phyloP scores from a whole-genome alignment of 2,113 vertebrate genomes.

The Edolisoma coerulescens region DNA sequence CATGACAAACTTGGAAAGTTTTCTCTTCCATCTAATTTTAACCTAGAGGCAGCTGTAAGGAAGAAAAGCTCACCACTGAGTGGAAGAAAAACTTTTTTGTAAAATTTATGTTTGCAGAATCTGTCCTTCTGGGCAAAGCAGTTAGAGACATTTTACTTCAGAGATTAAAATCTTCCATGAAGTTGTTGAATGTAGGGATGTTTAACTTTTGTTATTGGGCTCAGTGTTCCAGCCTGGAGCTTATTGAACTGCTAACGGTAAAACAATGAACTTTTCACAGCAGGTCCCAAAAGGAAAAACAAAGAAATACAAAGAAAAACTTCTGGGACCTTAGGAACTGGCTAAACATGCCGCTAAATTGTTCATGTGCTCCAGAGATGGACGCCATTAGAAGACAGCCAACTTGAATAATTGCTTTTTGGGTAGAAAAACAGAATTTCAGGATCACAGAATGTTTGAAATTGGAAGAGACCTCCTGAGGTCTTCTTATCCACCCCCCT shows the following conservation, averaged over 20 bases:
- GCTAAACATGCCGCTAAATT: neutral
- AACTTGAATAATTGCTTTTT: neutral
- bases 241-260: neutral
- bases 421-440: neutral
- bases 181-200: neutral
- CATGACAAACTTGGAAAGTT: conserved; percentile 17
- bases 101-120: neutral
- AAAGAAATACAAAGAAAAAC: neutral
- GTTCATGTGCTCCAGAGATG: neutral
- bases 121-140: neutral
- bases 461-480: neutral
- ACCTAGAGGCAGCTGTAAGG: conserved; percentile 3
- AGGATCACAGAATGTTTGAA: neutral
- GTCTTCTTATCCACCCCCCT: neutral
- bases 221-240: neutral
- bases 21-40: conserved; percentile 25
- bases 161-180: neutral
- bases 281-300: neutral
- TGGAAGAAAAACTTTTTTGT: neutral
- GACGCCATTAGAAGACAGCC: neutral
- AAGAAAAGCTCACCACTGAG: neutral
- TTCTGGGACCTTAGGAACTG: neutral
- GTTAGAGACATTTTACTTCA: neutral
- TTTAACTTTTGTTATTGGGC: neutral
- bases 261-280: neutral